Evolutionary conservation across 35 echinoderm and acorn worm species (phyloP).

Genomic region (Diadema setosum): DNA sequence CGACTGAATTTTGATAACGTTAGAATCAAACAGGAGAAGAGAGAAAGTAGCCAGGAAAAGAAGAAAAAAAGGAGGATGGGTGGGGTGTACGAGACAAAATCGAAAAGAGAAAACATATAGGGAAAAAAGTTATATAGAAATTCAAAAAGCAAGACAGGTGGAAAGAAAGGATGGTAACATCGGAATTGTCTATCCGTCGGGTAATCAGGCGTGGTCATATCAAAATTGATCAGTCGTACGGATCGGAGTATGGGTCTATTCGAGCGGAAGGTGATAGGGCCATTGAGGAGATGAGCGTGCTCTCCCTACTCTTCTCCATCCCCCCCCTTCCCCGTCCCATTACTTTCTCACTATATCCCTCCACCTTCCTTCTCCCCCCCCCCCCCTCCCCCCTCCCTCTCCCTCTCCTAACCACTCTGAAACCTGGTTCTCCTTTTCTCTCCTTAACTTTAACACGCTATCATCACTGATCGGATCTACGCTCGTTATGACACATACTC

Average conservation of each 20-base stretch:
- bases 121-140: slow-evolving; percentile 7
- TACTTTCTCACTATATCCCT: background rate
- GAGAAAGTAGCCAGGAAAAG: background rate
- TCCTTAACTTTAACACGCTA: too few species aligned
- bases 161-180: slow-evolving; percentile 9
- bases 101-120: background rate
- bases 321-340: background rate
- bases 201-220: slow-evolving; percentile 14
- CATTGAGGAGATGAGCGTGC: background rate
- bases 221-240: background rate
- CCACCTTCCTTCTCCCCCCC: background rate
- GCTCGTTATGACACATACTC: too few species aligned
- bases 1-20: background rate
- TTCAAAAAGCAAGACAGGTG: slow-evolving; percentile 16
- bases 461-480: too few species aligned
- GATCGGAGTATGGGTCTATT: background rate
- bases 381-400: background rate
- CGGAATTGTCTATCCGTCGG: background rate
- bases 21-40: background rate
- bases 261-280: background rate
- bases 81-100: background rate
- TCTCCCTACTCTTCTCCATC: background rate
- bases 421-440: too few species aligned
- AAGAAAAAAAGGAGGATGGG: background rate
- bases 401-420: too few species aligned